Percentiles rank a stretch among this genome's conserved stretches.
Conservation (phyloP, 2,113 vertebrate species). For the Taurulus bubalis region DNA sequence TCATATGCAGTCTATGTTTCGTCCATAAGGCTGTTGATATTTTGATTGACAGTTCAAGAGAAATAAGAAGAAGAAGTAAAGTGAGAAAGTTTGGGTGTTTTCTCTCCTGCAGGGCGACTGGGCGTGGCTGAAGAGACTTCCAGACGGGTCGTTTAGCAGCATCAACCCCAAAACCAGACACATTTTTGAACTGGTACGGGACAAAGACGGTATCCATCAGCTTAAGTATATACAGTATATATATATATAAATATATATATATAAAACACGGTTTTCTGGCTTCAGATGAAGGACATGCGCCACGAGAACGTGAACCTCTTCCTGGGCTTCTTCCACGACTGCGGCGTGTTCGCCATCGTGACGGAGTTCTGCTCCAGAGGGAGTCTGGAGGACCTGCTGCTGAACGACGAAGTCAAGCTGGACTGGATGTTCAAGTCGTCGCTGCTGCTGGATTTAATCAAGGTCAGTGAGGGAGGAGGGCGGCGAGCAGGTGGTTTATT, state of each 20-base stretch:
- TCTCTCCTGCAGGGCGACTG: constrained; percentile 81
- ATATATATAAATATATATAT: too few species aligned
- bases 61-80: too few species aligned
- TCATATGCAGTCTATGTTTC: too few species aligned
- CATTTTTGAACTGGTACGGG: constrained; percentile 81
- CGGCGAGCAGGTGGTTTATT: too few species aligned
- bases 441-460: constrained; percentile 86
- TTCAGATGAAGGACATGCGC: constrained; percentile 86
- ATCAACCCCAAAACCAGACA: constrained; percentile 80
- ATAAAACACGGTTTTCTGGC: neutral
- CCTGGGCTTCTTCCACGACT: constrained; percentile 86
- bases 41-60: too few species aligned
- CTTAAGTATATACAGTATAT: too few species aligned
- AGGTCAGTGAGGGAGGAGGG: constrained; percentile 62
- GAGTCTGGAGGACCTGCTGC: constrained; percentile 84
- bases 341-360: constrained; percentile 85
- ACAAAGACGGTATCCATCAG: neutral
- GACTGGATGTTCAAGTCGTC: constrained; percentile 91
- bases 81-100: neutral
- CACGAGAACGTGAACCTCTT: constrained; percentile 87
- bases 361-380: constrained; percentile 86
- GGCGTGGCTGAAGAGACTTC: constrained; percentile 86
- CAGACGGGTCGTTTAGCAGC: constrained; percentile 75
- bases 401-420: constrained; percentile 84
- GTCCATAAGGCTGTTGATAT: too few species aligned